These are phyloP conservation scores for Cantharis flavilabris DNA, from an alignment of 2,888 invertebrate species.

Conservation along the genomic window DNA sequence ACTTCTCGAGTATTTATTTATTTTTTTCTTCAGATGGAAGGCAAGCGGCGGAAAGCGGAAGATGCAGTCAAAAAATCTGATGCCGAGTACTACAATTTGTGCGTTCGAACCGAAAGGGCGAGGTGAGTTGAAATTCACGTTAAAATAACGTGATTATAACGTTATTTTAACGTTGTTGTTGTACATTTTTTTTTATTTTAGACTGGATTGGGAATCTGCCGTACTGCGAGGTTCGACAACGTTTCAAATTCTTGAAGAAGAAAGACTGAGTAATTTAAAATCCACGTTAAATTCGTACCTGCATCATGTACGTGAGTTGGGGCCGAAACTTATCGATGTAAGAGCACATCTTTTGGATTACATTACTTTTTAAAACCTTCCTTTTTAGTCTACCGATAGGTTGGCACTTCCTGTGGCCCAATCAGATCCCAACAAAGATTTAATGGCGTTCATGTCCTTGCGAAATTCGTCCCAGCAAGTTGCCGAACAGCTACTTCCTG, in stretches of 20 bases:
- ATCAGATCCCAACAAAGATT: slow-evolving; percentile 71
- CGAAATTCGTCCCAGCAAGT: slow-evolving; percentile 65
- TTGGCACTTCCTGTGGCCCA: slow-evolving; percentile 73
- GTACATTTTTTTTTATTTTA: slow-evolving; percentile 40
- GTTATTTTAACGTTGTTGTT: too few species aligned
- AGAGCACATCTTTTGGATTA: slow-evolving; percentile 12
- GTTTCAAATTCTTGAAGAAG: slow-evolving; percentile 88
- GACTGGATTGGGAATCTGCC: slow-evolving; percentile 91
- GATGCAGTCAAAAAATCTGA: slow-evolving; percentile 90
- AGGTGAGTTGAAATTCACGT: slow-evolving; percentile 58
- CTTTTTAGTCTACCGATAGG: slow-evolving; percentile 68
- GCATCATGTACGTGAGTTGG: slow-evolving; percentile 70
- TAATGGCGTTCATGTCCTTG: slow-evolving; percentile 68
- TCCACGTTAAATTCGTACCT: slow-evolving; percentile 68
- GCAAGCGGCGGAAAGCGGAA: slow-evolving; percentile 87
- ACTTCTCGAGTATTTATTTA: neutral
- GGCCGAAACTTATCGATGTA: slow-evolving; percentile 78
- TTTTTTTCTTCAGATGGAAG: slow-evolving; percentile 68
- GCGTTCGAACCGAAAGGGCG: slow-evolving; percentile 87
- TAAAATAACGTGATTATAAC: neutral
- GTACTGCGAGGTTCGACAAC: slow-evolving; percentile 85
- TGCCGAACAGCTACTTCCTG: slow-evolving; percentile 85
- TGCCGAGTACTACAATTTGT: slow-evolving; percentile 90
- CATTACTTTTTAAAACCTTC: too few species aligned
- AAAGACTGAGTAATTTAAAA: slow-evolving; percentile 81